phyloP scores from a whole-genome alignment of 2,113 vertebrate species.

The Neotoma lepida region DNA sequence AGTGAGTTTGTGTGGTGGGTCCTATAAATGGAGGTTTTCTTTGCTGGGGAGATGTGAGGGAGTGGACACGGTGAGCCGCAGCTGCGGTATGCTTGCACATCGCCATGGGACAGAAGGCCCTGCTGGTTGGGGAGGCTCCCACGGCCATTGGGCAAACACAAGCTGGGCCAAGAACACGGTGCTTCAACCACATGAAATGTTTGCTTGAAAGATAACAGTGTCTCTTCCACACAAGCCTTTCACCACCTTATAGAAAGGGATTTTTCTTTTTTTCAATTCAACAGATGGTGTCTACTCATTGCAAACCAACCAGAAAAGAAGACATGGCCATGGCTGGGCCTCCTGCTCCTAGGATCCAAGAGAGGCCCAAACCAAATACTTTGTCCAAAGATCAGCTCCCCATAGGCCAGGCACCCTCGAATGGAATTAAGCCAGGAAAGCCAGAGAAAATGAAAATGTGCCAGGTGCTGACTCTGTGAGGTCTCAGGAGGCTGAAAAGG shows the following conservation, averaged over 20 bases:
- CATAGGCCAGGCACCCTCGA: conserved; percentile 39
- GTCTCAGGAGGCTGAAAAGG: conserved; percentile 61
- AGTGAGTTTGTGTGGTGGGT: conserved; percentile 72
- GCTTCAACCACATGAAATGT: conserved; percentile 73
- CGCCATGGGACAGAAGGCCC: conserved; percentile 53
- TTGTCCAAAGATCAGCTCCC: conserved; percentile 69
- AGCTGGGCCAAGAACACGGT: conserved; percentile 76
- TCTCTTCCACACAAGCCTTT: conserved; percentile 78
- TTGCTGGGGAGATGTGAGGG: conserved; percentile 70
- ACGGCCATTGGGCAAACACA: conserved; percentile 75
- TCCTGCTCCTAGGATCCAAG: conserved; percentile 26
- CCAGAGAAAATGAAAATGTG: conserved; percentile 17
- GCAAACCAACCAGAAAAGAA: conserved; percentile 79
- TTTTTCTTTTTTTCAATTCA: conserved; percentile 65
- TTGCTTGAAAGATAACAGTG: conserved; percentile 82
- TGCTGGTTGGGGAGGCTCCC: conserved; percentile 58
- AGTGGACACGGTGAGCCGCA: conserved; percentile 67
- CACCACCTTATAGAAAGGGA: conserved; percentile 73
- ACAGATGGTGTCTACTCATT: conserved; percentile 78
- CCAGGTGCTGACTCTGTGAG: conserved; percentile 65
- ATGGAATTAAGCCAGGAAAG: conserved; percentile 70
- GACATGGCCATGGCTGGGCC: conserved; percentile 71
- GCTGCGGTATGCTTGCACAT: conserved; percentile 64
- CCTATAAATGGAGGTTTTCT: conserved; percentile 81
- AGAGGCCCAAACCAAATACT: conserved; percentile 65